These are phyloP conservation scores for Eurois occulta DNA, from an alignment of 2,888 invertebrate genomes.

Conservation along the genomic window DNA sequence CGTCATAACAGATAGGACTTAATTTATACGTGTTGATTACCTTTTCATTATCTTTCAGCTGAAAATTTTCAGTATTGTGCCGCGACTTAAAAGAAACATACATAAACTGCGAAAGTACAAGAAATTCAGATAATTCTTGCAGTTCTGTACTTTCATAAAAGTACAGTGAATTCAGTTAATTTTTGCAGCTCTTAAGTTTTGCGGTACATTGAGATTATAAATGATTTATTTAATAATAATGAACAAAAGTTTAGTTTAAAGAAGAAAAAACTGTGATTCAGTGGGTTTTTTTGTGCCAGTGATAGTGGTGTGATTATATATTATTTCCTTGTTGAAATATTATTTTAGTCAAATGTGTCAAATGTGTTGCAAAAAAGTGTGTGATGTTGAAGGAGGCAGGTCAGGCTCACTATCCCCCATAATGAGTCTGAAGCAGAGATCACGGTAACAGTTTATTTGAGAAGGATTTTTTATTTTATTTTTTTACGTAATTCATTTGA, in stretches of 20 bases:
- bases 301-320: slow-evolving; percentile 17
- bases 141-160: background rate
- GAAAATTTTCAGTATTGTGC: slow-evolving; percentile 37
- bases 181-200: slow-evolving; percentile 3
- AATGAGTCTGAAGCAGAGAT: slow-evolving; percentile 38
- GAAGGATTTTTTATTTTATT: background rate
- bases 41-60: slow-evolving; percentile 25
- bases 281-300: background rate
- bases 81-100: slow-evolving; percentile 1
- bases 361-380: slow-evolving; percentile 50
- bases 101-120: slow-evolving; percentile 12
- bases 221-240: background rate
- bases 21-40: slow-evolving; percentile 40
- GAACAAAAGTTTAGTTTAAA: background rate
- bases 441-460: slow-evolving; percentile 38
- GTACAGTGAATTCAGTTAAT: background rate
- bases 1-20: slow-evolving; percentile 52
- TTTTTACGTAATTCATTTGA: background rate
- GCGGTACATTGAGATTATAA: slow-evolving; percentile 6
- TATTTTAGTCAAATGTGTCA: slow-evolving; percentile 19
- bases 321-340: slow-evolving; percentile 18
- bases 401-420: background rate
- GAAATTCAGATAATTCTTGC: slow-evolving; percentile 10
- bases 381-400: slow-evolving; percentile 30
- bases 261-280: background rate